Conservation (phyloP, 2,113 vertebrate genomes). For the Chionomys nivalis region DNA sequence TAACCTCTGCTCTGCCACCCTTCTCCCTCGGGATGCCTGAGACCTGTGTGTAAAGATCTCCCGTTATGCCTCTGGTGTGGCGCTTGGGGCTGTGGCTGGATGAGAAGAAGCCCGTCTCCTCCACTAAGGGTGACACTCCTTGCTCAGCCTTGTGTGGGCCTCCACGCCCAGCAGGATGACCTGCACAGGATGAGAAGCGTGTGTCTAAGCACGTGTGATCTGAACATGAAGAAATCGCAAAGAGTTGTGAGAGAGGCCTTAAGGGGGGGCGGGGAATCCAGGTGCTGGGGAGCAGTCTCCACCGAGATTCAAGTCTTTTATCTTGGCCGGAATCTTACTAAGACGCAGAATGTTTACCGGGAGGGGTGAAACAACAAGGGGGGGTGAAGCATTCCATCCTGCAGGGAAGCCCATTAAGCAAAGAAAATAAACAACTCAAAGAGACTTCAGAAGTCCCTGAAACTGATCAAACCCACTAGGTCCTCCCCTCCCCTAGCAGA, state of each 20-base stretch:
- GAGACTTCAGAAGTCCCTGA: neutral
- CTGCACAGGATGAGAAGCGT: neutral
- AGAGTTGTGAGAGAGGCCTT: too few species aligned
- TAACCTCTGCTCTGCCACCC: neutral
- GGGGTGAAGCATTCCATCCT: neutral
- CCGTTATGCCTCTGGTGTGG: neutral
- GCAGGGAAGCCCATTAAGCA: neutral
- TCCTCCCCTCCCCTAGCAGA: neutral
- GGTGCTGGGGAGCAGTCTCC: too few species aligned
- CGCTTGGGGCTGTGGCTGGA: neutral
- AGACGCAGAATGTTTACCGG: too few species aligned
- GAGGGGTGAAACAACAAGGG: neutral
- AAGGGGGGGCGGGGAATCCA: too few species aligned
- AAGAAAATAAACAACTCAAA: neutral
- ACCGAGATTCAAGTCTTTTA: too few species aligned
- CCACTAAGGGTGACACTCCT: neutral
- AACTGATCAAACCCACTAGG: neutral
- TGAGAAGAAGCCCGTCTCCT: neutral
- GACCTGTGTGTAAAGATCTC: neutral
- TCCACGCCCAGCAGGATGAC: neutral
- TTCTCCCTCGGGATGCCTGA: neutral
- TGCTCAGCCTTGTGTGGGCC: neutral
- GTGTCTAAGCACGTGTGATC: neutral
- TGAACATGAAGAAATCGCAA: too few species aligned
- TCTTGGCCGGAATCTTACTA: too few species aligned